phyloP scores from a whole-genome alignment of 2,113 vertebrate species.

The Eudyptes chrysolophus region DNA sequence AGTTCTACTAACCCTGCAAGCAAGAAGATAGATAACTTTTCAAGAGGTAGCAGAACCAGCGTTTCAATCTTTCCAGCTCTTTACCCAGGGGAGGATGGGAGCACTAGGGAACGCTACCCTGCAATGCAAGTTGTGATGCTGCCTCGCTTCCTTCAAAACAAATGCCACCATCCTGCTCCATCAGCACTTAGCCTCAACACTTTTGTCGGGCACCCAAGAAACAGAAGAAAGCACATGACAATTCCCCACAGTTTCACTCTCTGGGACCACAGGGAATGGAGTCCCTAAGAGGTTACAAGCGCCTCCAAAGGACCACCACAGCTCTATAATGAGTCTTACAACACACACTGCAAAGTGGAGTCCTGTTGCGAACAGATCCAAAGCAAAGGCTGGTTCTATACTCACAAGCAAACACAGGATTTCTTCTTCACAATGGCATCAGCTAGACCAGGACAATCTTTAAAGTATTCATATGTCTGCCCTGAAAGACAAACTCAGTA shows the following conservation, averaged over 20 bases:
- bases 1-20: background rate
- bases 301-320: background rate
- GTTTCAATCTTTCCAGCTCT: background rate
- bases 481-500: background rate
- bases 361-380: background rate
- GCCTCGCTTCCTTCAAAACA: background rate
- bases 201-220: background rate
- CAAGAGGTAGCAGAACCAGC: background rate
- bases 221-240: accelerated
- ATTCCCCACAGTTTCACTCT: background rate
- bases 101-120: background rate
- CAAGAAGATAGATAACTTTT: background rate
- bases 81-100: background rate
- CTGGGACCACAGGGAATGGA: background rate
- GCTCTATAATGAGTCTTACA: background rate
- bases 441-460: background rate
- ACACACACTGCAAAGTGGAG: background rate
- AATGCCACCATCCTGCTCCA: background rate
- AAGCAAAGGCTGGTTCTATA: background rate
- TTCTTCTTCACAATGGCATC: background rate
- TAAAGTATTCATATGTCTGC: background rate
- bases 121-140: background rate
- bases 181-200: background rate
- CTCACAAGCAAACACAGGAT: background rate
- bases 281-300: background rate